Evolutionary conservation across 2,888 invertebrate species (phyloP).

Genomic region (Drosophila formosana): DNA sequence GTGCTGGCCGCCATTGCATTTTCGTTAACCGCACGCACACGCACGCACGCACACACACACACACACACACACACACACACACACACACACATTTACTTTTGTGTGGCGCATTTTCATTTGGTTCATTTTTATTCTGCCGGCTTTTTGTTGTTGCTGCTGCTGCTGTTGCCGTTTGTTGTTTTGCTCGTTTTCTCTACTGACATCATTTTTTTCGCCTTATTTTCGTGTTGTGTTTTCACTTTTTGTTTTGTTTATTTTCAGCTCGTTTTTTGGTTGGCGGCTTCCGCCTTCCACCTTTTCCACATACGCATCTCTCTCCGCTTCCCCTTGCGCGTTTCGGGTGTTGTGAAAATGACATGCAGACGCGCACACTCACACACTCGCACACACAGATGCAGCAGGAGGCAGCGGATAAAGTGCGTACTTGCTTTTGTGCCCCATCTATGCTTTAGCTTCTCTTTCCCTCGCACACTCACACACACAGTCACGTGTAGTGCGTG

Average conservation of each 20-base stretch:
- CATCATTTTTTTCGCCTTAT: slow-evolving; percentile 73
- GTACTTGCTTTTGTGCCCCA: slow-evolving; percentile 15
- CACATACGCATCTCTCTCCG: not conserved
- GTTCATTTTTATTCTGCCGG: slow-evolving; percentile 61
- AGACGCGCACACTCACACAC: slow-evolving; percentile 11
- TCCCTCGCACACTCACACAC: not conserved
- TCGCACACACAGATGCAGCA: not conserved
- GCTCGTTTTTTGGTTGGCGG: slow-evolving; percentile 37
- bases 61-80: not conserved
- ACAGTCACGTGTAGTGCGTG: too few species aligned
- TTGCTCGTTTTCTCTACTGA: slow-evolving; percentile 80
- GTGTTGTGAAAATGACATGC: slow-evolving; percentile 53
- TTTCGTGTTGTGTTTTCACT: slow-evolving; percentile 67
- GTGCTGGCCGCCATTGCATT: slow-evolving; percentile 73
- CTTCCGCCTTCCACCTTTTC: slow-evolving; percentile 8
- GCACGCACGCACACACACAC: not conserved
- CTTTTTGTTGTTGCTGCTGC: slow-evolving; percentile 48
- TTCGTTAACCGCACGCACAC: slow-evolving; percentile 69
- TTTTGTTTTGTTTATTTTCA: slow-evolving; percentile 77
- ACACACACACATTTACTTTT: slow-evolving; percentile 10
- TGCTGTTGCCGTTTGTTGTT: slow-evolving; percentile 47
- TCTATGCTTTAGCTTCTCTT: slow-evolving; percentile 4
- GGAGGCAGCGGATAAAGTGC: slow-evolving; percentile 51
- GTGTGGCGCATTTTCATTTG: slow-evolving; percentile 45
- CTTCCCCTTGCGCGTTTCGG: not conserved